phyloP scores from a whole-genome alignment of 2,113 vertebrate genomes.

The Agelaius phoeniceus region DNA sequence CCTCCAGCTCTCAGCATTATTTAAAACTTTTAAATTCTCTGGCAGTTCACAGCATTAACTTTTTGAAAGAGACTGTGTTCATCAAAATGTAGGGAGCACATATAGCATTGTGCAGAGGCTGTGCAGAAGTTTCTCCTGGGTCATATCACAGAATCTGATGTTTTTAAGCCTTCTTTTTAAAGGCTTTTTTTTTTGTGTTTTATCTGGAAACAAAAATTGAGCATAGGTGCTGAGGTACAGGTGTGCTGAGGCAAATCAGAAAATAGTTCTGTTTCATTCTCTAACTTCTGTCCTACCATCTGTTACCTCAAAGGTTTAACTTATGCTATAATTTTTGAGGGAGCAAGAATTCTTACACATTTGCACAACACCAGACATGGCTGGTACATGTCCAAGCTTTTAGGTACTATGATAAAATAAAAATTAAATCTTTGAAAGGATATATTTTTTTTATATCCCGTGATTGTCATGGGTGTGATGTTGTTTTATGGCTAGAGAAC shows the following conservation, averaged over 20 bases:
- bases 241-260: neutral
- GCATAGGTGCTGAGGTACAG: neutral
- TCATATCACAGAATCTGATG: neutral
- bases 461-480: neutral
- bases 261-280: neutral
- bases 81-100: neutral
- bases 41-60: neutral
- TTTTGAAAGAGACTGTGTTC: neutral
- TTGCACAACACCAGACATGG: neutral
- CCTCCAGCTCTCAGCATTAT: neutral
- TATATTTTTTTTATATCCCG: neutral
- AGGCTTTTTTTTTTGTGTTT: neutral
- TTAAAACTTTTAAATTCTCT: neutral
- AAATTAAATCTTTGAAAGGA: neutral
- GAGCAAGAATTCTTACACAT: neutral
- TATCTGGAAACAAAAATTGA: neutral
- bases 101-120: neutral
- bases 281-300: neutral
- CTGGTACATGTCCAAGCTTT: neutral
- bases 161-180: neutral
- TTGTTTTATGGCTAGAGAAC: neutral
- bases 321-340: neutral
- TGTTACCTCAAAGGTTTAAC: neutral
- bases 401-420: neutral
- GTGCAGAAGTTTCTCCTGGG: neutral